Base-by-base conservation (phyloP, 1,140 invertebrate species). In the Penaeus vannamei region DNA sequence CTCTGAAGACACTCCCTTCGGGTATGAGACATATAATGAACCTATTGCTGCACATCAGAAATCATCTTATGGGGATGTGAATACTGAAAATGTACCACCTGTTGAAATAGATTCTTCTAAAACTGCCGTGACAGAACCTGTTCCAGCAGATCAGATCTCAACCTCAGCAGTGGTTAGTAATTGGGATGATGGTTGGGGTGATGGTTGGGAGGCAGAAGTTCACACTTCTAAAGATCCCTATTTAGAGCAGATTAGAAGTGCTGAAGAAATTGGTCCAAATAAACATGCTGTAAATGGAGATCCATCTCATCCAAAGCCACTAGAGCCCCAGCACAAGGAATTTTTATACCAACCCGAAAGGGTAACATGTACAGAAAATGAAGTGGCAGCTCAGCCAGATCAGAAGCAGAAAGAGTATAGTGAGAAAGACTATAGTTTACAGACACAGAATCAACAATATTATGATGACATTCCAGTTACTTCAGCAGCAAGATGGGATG, bases 181-280 rank as follows among this genome's bases (percentile, higher is more conserved):
- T 46, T 81, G 66, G 59, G 82, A 84, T 85, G 87, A 89, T 77
- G 69, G 83, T 17, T 89, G 87, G 87, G 87, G 87, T 46, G 87
- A 89, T 89, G 87, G 87, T 1, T 89, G 87, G 87, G 87, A 81
- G 36, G 72, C 72, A 8, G 87, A 89, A 60, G 4, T 32, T 76
- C 53, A 84, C 36, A 32, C 59, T 32, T 60, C 72, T 53, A 69
- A 85, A 14, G 60, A 61, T 53, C 53, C 17, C 5, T 53, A 17
- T 53, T 53, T 17, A 53, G 53, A 53, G 53, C 53, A 53, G 17
- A 17, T 8, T 2, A 53, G 12, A 5, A 17, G 8, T 17, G 53
- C 53, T 53, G 53, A 53, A 53, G 53, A 53, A 53, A 53, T 53
- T 53, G 53, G 53, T 10, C 14, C 53, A 12, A 17, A 53, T 53